Evolutionary conservation across 1,140 invertebrate species (phyloP).

Genomic region (Pseudomyrmex sp.): DNA sequence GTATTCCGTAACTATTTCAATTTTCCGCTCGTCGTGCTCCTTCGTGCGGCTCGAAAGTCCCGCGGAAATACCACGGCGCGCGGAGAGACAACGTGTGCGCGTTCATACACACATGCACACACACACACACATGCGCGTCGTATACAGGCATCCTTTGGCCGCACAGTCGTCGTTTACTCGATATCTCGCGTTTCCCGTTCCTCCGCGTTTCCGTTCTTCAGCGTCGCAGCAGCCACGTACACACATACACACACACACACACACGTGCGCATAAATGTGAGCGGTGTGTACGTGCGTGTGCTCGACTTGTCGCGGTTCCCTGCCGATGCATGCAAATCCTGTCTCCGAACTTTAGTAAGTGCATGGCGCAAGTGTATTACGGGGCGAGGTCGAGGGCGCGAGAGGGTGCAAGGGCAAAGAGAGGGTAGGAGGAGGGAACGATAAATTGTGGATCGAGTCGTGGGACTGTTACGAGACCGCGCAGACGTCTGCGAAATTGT

Average conservation of each 20-base stretch:
- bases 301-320: slow-evolving; percentile 30
- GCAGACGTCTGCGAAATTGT: slow-evolving; percentile 65
- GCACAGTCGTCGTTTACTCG: slow-evolving; percentile 53
- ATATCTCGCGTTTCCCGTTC: slow-evolving; percentile 43
- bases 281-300: slow-evolving; percentile 20
- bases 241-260: not conserved
- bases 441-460: slow-evolving; percentile 71
- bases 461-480: slow-evolving; percentile 63
- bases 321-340: slow-evolving; percentile 72
- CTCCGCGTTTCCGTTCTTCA: slow-evolving; percentile 8
- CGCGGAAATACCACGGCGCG: slow-evolving; percentile 13
- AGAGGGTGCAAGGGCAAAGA: not conserved
- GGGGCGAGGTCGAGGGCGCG: not conserved
- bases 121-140: slow-evolving; percentile 8
- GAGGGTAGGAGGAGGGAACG: slow-evolving; percentile 3
- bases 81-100: not conserved
- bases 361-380: slow-evolving; percentile 70
- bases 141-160: slow-evolving; percentile 43
- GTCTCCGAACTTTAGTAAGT: slow-evolving; percentile 71
- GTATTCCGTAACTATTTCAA: slow-evolving; percentile 64
- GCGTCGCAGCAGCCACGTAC: slow-evolving; percentile 3
- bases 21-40: slow-evolving; percentile 61
- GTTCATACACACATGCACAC: not conserved
- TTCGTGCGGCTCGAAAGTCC: slow-evolving; percentile 36
- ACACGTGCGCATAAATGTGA: not conserved